Conservation (phyloP, 1,140 invertebrate genomes). For the Ceratoteleas bidentatus region DNA sequence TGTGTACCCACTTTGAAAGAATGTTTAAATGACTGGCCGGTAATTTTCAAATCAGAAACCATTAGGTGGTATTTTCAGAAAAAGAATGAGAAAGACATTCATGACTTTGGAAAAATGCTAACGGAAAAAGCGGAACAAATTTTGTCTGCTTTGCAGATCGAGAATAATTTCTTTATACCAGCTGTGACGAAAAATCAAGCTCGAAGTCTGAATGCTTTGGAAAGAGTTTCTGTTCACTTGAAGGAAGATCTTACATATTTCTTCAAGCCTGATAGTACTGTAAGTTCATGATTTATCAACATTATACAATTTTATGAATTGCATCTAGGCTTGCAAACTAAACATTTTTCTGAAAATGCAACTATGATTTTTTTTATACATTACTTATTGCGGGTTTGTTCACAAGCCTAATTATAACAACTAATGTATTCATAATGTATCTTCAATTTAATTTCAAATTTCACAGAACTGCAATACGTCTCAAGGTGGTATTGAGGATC, state of each 20-base stretch:
- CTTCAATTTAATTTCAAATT: constrained; percentile 12
- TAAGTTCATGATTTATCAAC: constrained; percentile 16
- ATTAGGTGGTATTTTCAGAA: constrained; percentile 22
- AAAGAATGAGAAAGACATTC: constrained; percentile 1
- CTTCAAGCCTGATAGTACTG: constrained; percentile 16
- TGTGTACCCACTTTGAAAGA: constrained; percentile 4
- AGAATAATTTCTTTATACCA: constrained; percentile 17
- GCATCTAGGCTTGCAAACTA: no score
- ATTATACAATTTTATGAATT: no score
- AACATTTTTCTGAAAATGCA: no score
- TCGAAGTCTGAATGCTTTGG: constrained; percentile 25
- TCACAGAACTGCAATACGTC: constrained; percentile 8
- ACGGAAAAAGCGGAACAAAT: constrained; percentile 22
- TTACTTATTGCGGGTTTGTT: no score
- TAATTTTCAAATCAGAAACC: constrained; percentile 24
- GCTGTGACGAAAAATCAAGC: constrained; percentile 6
- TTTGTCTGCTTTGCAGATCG: constrained; percentile 2
- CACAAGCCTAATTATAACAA: no score
- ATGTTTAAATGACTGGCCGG: constrained; percentile 19
- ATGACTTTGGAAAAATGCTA: constrained; percentile 9
- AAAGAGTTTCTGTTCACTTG: constrained; percentile 12
- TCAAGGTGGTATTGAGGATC: constrained; percentile 1
- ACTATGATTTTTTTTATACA: no score
- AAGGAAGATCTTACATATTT: constrained; percentile 28
- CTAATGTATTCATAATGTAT: constrained; percentile 1